These are phyloP conservation scores for Pachycephus smyrnensis DNA, from an alignment of 2,888 invertebrate species.

Conservation along the genomic window DNA sequence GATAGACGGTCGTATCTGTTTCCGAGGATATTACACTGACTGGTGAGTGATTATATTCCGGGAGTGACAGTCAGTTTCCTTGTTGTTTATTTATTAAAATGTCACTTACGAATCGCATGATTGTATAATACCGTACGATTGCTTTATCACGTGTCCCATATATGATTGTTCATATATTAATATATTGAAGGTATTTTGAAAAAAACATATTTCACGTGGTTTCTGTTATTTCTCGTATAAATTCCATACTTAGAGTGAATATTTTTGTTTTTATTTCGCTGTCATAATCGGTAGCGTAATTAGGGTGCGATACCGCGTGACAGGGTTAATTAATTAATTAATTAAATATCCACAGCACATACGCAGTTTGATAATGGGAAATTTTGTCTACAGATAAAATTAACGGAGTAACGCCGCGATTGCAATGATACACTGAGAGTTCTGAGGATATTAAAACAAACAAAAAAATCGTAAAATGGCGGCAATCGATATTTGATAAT, in stretches of 20 bases:
- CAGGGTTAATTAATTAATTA: background rate
- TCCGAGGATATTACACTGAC: background rate
- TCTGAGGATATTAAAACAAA: background rate
- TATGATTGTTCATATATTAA: background rate
- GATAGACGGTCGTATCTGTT: background rate
- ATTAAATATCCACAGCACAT: background rate
- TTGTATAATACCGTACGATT: too few species aligned
- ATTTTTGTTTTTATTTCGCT: background rate
- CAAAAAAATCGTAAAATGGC: slow-evolving; percentile 16
- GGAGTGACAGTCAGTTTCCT: background rate
- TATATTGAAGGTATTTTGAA: background rate
- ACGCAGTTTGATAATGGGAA: background rate
- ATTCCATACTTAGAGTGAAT: background rate
- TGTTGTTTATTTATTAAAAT: slow-evolving; percentile 8
- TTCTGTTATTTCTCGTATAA: background rate
- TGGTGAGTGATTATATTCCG: background rate
- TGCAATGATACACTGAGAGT: background rate
- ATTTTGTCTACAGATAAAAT: background rate
- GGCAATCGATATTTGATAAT: slow-evolving; percentile 8
- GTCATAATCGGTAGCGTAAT: background rate
- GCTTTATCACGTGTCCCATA: too few species aligned
- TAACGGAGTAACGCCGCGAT: background rate
- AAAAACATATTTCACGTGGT: background rate
- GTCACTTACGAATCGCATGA: background rate
- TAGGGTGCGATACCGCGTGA: background rate